Base-by-base conservation (phyloP, 2,888 invertebrate species). In the Apotomis betuletana region DNA sequence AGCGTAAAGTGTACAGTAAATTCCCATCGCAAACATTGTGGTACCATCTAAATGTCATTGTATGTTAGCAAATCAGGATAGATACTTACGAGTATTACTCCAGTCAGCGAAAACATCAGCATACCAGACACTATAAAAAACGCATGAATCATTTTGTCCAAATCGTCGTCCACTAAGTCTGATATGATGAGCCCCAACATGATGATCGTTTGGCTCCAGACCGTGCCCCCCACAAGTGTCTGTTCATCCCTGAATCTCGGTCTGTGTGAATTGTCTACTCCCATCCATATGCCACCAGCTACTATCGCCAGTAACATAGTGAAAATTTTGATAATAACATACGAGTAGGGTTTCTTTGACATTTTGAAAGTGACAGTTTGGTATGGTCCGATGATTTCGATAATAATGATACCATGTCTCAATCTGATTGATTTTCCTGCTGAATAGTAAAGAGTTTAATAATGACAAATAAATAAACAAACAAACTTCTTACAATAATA, bases 141-240 rank as follows among this genome's bases (percentile, higher is more conserved):
- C n/a, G 77, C 80, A 36, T 85, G 81, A 3, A 90, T 77, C 13
- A 84, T 80, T 0, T 4, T 2, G 57, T 84, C 75, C 0, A 91
- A 15, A 0, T 77, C 54, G 52, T 91, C 87, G 3, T 83, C 77
- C 0, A 84, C 77, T 3, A 82, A 74, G 6, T 76, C 77, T 0
- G 90, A 85, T 71, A 90, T 81, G 46, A 91, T 78, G 0, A 91
- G 76, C 0, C 90, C 91, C 2, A 87, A 76, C 0, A 87, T 86
- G 57, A 91, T 84, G 15, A 91, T 74, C 0, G 81, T 82, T 76
- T 92, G 92, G 41, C 91, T 89, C 91, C 91, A 92, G 73, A 91
- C 79, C 2, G 90, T 79, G 0, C 91, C 91, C 3, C 87, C 88
- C 0, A 92, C 75, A 0, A 91, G 73, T 0, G 89, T 90, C 76